These are phyloP conservation scores for Clivina fossor DNA, from an alignment of 2,888 invertebrate genomes.

Conservation along the genomic window DNA sequence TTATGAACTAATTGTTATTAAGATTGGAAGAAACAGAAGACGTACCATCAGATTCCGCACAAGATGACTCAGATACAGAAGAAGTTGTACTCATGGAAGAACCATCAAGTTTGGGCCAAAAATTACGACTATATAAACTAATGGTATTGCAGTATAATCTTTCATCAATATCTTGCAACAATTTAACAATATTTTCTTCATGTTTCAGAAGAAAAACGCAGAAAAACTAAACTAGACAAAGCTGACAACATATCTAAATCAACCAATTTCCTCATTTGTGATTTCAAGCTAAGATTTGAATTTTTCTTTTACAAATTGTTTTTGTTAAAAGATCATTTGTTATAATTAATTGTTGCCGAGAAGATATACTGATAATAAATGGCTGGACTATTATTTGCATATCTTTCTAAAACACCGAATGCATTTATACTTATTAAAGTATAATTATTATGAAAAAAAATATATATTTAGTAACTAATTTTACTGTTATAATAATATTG, in stretches of 20 bases:
- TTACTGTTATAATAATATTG: neutral
- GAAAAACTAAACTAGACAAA: slow-evolving; percentile 21
- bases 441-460: too few relatives aligned
- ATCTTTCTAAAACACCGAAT: too few relatives aligned
- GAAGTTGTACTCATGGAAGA: slow-evolving; percentile 25
- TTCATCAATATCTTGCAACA: neutral
- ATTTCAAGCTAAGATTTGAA: neutral
- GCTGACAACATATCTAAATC: slow-evolving; percentile 7
- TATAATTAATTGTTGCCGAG: neutral
- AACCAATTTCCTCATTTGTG: slow-evolving; percentile 1
- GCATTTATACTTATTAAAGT: too few relatives aligned
- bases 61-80: slow-evolving; percentile 24
- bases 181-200: neutral
- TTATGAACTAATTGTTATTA: too few relatives aligned
- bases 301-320: neutral
- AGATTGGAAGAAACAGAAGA: slow-evolving; percentile 29
- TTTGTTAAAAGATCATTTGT: neutral
- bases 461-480: slow-evolving; percentile 2
- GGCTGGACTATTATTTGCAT: slow-evolving; percentile 28
- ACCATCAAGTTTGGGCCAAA: slow-evolving; percentile 15
- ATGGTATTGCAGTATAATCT: slow-evolving; percentile 10
- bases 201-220: slow-evolving; percentile 17
- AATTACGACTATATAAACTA: slow-evolving; percentile 28
- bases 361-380: slow-evolving; percentile 18
- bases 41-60: slow-evolving; percentile 11